Evolutionary conservation across 1,140 invertebrate species (phyloP).

Genomic region (Bombus terrestris): DNA sequence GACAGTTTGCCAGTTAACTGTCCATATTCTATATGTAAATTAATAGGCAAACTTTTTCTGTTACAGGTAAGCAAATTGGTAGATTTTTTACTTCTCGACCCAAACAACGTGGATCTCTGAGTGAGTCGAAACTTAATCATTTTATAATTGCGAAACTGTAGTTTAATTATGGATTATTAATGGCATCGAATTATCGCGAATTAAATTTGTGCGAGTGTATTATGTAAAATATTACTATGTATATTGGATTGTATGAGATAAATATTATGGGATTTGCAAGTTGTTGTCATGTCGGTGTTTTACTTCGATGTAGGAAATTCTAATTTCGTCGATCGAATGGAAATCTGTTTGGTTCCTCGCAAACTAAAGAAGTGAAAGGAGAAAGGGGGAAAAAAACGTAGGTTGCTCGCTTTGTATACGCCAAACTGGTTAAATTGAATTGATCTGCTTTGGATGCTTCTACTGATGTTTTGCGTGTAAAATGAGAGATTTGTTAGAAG

Average conservation of each 20-base stretch:
- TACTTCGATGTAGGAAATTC: neutral
- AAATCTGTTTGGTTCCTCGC: neutral
- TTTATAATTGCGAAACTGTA: neutral
- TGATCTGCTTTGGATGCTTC: neutral
- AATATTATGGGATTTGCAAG: neutral
- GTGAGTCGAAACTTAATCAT: neutral
- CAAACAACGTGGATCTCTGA: neutral
- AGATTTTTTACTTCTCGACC: neutral
- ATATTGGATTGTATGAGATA: neutral
- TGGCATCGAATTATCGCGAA: neutral
- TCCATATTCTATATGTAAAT: neutral
- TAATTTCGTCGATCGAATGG: neutral
- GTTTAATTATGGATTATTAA: too few relatives aligned
- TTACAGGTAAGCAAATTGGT: neutral
- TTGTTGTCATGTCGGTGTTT: neutral
- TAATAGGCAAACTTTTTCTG: neutral
- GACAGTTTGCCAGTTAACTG: too few relatives aligned
- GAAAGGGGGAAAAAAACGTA: neutral
- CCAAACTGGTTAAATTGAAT: neutral
- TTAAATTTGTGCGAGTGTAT: neutral
- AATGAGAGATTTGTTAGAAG: neutral
- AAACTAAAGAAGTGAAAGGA: neutral
- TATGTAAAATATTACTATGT: neutral
- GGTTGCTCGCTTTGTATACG: neutral
- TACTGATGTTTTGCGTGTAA: neutral